phyloP scores from a whole-genome alignment of 2,888 invertebrate genomes.

The Clitarchus hookeri region DNA sequence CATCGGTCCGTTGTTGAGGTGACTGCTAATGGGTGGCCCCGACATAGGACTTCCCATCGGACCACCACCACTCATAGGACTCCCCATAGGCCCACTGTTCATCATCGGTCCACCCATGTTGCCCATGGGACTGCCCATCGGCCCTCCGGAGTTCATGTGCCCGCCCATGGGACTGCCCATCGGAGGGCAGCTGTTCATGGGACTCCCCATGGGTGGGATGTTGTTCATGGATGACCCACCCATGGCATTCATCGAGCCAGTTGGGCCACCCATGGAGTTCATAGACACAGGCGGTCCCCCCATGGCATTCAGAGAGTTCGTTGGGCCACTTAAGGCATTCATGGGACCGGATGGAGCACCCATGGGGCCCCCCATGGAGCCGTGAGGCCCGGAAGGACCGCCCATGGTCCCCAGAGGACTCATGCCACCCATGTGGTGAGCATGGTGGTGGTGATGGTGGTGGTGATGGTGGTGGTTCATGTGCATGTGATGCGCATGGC shows the following conservation, averaged over 20 bases:
- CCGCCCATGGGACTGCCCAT: conserved; percentile 51
- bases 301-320: conserved; percentile 54
- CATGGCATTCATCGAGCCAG: conserved; percentile 52
- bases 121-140: conserved; percentile 52
- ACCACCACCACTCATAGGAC: conserved; percentile 56
- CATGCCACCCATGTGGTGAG: conserved; percentile 59
- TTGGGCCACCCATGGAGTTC: conserved; percentile 60
- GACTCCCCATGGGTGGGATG: conserved; percentile 75
- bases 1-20: conserved; percentile 49
- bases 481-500: conserved; percentile 51
- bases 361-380: conserved; percentile 51
- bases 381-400: conserved; percentile 57
- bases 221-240: conserved; percentile 57
- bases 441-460: conserved; percentile 64
- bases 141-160: conserved; percentile 63
- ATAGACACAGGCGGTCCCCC: conserved; percentile 70
- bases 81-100: conserved; percentile 61
- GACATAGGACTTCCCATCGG: conserved; percentile 53
- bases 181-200: conserved; percentile 52
- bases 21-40: conserved; percentile 40
- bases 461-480: conserved; percentile 53
- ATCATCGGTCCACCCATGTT: conserved; percentile 58
- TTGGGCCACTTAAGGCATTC: conserved; percentile 49
- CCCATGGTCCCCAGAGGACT: conserved; percentile 61
- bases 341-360: conserved; percentile 42